These are phyloP conservation scores for Mormoops blainvillei DNA, from an alignment of 2,113 vertebrate species.

Conservation along the genomic window DNA sequence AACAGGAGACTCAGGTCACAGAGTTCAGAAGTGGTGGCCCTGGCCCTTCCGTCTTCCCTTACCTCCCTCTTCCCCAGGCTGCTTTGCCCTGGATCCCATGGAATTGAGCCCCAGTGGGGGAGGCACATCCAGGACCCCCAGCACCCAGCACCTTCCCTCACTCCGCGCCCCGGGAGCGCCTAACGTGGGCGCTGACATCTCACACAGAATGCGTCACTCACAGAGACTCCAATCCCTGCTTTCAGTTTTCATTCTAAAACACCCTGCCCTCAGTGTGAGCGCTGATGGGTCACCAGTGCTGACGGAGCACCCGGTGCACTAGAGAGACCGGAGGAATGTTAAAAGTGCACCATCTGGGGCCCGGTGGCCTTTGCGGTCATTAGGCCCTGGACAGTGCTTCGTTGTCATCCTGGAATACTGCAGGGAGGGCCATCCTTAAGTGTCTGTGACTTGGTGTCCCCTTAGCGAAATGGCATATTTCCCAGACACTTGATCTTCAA, in stretches of 20 bases:
- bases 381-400: too few relatives aligned
- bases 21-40: rapidly evolving
- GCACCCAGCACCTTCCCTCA: not conserved
- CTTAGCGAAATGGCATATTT: not conserved
- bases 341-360: too few relatives aligned
- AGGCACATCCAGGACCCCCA: not conserved
- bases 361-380: rapidly evolving
- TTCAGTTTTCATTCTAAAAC: not conserved
- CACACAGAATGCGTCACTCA: not conserved
- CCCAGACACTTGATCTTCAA: not conserved
- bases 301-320: rapidly evolving
- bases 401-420: not conserved
- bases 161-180: not conserved
- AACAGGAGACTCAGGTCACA: not conserved
- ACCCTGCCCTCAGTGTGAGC: not conserved
- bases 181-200: not conserved
- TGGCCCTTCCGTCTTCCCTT: not conserved
- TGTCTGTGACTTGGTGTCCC: not conserved
- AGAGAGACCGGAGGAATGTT: not conserved
- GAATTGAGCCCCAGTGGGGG: not conserved
- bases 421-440: too few relatives aligned
- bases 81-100: not conserved
- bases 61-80: not conserved
- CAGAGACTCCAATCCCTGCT: not conserved
- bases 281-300: too few relatives aligned